Evolutionary conservation across 2,113 vertebrate species (phyloP).

Genomic region (Trochalopteron elliotii): DNA sequence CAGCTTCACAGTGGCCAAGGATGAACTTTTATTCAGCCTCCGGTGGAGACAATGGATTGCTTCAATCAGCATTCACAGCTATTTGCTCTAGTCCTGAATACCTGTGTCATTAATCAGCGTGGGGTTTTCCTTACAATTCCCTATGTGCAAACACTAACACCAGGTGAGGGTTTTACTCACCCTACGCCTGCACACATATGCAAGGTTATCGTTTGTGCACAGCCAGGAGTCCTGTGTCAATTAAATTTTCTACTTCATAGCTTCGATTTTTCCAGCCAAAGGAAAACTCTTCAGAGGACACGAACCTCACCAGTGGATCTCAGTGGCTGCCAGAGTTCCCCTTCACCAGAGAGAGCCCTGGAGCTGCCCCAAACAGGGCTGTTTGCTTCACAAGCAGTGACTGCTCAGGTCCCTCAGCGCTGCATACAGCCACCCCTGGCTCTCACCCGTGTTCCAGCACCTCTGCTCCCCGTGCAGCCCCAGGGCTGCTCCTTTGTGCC

Average conservation of each 20-base stretch:
- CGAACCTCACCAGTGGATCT: fast-evolving
- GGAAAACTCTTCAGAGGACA: background rate
- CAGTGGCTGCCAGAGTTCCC: fast-evolving
- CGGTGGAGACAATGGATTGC: background rate
- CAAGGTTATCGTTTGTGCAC: fast-evolving
- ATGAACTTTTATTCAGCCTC: background rate
- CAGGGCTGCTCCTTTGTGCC: background rate
- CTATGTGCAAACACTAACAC: background rate
- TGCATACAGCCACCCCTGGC: background rate
- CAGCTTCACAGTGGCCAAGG: background rate
- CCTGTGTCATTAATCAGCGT: background rate
- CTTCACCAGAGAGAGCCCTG: background rate
- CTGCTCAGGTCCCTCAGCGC: background rate
- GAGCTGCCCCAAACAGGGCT: fast-evolving
- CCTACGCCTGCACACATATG: fast-evolving
- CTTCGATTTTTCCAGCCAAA: background rate
- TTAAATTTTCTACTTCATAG: fast-evolving
- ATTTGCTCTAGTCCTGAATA: background rate
- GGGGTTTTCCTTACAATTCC: background rate
- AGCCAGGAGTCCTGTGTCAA: background rate
- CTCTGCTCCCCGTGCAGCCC: background rate
- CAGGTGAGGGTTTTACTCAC: background rate
- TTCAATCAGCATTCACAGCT: background rate
- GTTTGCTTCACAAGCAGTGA: fast-evolving
- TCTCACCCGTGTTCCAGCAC: fast-evolving